Percentiles rank a stretch among this genome's conserved stretches.
Evolutionary conservation across 2,113 vertebrate species (phyloP).

Genomic region (Cercopithecus mona): DNA sequence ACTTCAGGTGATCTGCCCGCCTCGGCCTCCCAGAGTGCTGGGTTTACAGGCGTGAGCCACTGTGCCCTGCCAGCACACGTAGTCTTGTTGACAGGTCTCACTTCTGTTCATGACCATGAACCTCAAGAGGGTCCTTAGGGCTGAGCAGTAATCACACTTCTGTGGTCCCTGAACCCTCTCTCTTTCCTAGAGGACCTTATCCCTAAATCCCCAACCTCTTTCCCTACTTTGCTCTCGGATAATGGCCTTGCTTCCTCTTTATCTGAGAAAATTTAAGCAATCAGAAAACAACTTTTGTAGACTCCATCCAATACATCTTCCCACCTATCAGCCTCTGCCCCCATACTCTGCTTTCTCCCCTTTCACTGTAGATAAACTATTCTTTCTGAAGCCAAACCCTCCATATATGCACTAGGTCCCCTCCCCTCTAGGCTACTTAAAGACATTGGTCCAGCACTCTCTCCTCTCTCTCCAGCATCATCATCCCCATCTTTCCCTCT

Average conservation of each 20-base stretch:
- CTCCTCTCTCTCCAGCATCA: neutral
- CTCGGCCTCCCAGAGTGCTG: no score
- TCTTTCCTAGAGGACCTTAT: neutral
- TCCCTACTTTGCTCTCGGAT: neutral
- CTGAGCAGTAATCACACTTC: neutral
- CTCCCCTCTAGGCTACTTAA: neutral
- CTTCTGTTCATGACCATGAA: neutral
- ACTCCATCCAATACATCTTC: neutral
- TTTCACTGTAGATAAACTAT: neutral
- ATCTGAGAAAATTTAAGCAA: neutral
- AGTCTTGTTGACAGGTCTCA: neutral
- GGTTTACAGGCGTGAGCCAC: no score
- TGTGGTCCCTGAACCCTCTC: neutral
- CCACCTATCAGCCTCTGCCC: neutral
- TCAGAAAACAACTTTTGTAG: neutral
- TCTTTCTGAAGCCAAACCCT: neutral
- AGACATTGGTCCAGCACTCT: neutral
- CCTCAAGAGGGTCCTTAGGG: neutral
- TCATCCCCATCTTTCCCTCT: neutral
- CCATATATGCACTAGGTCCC: neutral
- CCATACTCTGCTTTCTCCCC: neutral
- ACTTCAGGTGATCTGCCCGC: no score
- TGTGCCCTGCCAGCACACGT: no score
- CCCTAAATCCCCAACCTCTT: neutral
- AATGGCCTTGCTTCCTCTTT: neutral